A percentile compares a stretch with the other conserved stretches of the same genome.
These are phyloP conservation scores for Megalops cyprinoides DNA, from an alignment of 2,797 vertebrate species.

Conservation along the genomic window DNA sequence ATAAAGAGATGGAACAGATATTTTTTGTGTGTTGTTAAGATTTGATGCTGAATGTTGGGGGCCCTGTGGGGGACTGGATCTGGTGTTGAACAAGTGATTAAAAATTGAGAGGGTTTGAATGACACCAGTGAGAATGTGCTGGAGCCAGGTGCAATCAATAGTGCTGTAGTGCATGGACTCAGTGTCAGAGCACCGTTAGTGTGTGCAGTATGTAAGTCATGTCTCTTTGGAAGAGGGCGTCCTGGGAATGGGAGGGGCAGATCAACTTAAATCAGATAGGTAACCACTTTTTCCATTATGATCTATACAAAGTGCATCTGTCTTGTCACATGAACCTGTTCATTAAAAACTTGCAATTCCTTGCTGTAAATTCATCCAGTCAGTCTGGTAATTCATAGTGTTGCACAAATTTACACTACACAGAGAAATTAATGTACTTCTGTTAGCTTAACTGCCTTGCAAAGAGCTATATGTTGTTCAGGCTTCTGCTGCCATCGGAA, in stretches of 20 bases:
- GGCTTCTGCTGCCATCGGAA: neutral
- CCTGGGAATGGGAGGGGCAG: neutral
- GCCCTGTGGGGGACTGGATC: conserved; percentile 50
- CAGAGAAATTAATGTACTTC: neutral
- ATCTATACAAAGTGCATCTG: neutral
- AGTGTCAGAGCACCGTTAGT: conserved; percentile 33
- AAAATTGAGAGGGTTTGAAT: conserved; percentile 78
- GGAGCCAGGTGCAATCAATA: conserved; percentile 70
- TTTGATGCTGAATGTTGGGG: conserved; percentile 25
- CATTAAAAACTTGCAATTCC: neutral
- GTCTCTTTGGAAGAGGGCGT: neutral
- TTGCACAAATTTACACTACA: neutral
- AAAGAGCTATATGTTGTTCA: neutral
- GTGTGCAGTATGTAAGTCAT: neutral
- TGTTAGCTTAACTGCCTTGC: neutral
- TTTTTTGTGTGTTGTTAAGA: conserved; percentile 42
- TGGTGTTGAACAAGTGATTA: conserved; percentile 70
- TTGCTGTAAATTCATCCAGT: neutral
- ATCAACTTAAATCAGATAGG: neutral
- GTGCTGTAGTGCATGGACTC: conserved; percentile 57
- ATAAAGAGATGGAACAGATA: conserved; percentile 34
- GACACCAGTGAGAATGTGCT: conserved; percentile 67
- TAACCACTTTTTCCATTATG: neutral
- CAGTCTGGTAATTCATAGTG: too few relatives aligned
- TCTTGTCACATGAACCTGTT: too few relatives aligned